Evolutionary conservation across 1,140 invertebrate species (phyloP).

Genomic region (Bombus impatiens): DNA sequence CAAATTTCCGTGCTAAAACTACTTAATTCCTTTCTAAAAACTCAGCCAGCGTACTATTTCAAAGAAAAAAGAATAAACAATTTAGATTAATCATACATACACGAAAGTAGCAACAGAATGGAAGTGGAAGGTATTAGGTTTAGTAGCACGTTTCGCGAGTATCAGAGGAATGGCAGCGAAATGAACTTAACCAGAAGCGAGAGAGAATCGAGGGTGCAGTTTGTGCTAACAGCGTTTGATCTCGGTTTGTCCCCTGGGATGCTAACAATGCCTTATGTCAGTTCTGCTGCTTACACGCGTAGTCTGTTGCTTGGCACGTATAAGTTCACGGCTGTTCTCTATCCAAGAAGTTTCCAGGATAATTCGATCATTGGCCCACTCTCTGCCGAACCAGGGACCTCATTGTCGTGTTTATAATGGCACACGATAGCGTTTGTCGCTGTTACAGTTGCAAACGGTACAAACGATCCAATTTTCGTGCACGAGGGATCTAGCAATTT

Average conservation of each 20-base stretch:
- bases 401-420: conserved; percentile 56
- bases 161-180: conserved; percentile 48
- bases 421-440: conserved; percentile 38
- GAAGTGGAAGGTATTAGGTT: background rate
- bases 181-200: conserved; percentile 53
- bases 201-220: conserved; percentile 45
- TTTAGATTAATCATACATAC: no score
- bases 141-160: background rate
- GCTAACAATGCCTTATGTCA: conserved; percentile 69
- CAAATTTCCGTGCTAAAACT: no score
- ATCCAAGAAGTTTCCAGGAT: conserved; percentile 60
- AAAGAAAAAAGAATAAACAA: no score
- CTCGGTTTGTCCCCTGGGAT: conserved; percentile 62
- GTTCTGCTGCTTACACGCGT: conserved; percentile 28
- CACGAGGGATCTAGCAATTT: conserved; percentile 4
- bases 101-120: background rate
- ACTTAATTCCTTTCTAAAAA: no score
- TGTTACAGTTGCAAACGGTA: conserved; percentile 61
- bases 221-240: conserved; percentile 66
- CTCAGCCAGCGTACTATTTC: no score
- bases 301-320: conserved; percentile 28
- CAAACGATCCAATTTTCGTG: conserved; percentile 62
- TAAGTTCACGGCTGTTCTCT: conserved; percentile 32
- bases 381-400: conserved; percentile 2
- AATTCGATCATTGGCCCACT: conserved; percentile 60